Conservation (phyloP, 2,797 vertebrate species). For the Gallirallus australis region DNA sequence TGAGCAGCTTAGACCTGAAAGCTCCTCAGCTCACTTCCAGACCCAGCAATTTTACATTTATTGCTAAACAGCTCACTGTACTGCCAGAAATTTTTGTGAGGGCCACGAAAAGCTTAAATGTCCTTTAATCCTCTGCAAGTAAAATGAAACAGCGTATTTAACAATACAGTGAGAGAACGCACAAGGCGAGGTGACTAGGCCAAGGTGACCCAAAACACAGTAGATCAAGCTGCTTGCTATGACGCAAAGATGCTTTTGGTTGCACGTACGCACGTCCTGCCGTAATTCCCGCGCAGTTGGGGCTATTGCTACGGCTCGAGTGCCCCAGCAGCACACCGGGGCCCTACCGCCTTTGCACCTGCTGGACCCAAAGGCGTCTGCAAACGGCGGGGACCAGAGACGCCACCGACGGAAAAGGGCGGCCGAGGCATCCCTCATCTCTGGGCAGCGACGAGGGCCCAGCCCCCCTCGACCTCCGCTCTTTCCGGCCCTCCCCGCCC, state of each 20-base stretch:
- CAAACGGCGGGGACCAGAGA: not conserved
- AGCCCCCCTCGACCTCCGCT: not conserved
- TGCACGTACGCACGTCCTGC: accelerated
- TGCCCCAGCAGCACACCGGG: accelerated
- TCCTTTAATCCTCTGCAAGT: accelerated
- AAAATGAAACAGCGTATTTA: accelerated
- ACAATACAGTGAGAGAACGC: accelerated
- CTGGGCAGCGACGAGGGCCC: not conserved
- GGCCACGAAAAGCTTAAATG: not conserved
- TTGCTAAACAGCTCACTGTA: not conserved
- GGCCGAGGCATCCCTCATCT: accelerated
- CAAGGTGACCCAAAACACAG: not conserved
- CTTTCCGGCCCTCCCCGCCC: not conserved
- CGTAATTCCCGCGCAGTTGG: accelerated
- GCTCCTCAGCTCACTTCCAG: not conserved
- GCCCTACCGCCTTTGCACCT: accelerated
- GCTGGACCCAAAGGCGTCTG: not conserved
- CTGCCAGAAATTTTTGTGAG: accelerated
- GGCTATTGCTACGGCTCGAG: accelerated
- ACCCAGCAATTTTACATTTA: not conserved
- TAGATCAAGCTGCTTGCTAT: accelerated
- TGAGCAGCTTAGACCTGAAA: not conserved
- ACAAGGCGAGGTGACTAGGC: accelerated
- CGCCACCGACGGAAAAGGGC: not conserved
- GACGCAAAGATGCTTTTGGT: not conserved